Conservation (phyloP, 2,888 invertebrate species). For the Rosalia funebris region DNA sequence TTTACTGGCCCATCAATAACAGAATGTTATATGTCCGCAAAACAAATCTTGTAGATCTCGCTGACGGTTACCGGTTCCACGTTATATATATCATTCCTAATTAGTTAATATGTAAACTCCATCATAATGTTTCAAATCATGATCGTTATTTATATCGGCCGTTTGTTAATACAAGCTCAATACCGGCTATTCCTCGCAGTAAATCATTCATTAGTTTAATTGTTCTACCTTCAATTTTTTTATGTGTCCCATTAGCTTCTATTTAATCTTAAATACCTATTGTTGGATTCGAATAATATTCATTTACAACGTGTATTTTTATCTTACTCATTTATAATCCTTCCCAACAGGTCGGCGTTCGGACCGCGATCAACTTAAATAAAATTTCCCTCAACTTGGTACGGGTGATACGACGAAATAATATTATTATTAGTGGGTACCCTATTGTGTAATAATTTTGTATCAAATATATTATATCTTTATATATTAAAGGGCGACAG, state of each 20-base stretch:
- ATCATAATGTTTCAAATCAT: conserved; percentile 18
- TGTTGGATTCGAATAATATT: conserved; percentile 38
- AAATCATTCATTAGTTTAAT: conserved; percentile 23
- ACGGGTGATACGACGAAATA: conserved; percentile 2
- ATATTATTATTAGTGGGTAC: too few relatives aligned
- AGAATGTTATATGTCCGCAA: neutral
- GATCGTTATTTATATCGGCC: conserved; percentile 21
- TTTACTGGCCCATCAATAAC: neutral
- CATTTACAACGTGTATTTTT: conserved; percentile 28
- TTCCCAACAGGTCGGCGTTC: conserved; percentile 15
- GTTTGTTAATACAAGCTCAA: conserved; percentile 20
- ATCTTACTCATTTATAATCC: conserved; percentile 31
- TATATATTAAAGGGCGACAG: too few relatives aligned
- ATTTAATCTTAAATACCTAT: conserved; percentile 43
- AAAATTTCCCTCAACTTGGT: neutral
- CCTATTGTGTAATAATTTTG: too few relatives aligned
- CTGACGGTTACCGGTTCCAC: conserved; percentile 13
- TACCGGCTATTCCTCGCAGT: conserved; percentile 8
- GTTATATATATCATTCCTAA: conserved; percentile 23
- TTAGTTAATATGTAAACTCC: conserved; percentile 31
- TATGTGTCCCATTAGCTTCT: conserved; percentile 12
- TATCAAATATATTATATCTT: too few relatives aligned
- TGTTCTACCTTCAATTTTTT: conserved; percentile 22
- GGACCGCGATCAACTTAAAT: conserved; percentile 14
- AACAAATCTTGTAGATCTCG: conserved; percentile 1